Percentiles rank a stretch among this genome's conserved stretches.
phyloP scores from a whole-genome alignment of 2,113 vertebrate genomes.

The Willisornis vidua region DNA sequence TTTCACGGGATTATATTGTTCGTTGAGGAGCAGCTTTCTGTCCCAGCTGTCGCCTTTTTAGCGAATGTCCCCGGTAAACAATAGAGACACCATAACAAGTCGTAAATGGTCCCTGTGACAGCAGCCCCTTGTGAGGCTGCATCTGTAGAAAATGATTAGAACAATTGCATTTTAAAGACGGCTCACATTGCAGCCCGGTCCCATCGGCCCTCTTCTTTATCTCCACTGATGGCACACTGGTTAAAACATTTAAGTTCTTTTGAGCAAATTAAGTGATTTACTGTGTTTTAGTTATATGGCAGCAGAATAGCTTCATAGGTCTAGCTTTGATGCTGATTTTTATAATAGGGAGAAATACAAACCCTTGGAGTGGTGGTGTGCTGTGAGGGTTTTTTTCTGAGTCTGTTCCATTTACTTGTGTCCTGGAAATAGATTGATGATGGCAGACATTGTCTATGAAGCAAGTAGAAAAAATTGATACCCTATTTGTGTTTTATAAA shows the following conservation, averaged over 20 bases:
- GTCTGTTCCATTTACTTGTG: background rate
- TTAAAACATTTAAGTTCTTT: slow-evolving; percentile 85
- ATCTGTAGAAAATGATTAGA: slow-evolving; percentile 97
- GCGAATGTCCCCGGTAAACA: slow-evolving; percentile 86
- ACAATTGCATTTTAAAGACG: slow-evolving; percentile 97
- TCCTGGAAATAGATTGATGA: background rate
- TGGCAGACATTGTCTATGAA: background rate
- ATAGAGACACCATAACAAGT: slow-evolving; percentile 91
- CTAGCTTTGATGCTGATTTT: slow-evolving; percentile 42
- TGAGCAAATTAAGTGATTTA: slow-evolving; percentile 85
- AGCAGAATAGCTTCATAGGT: slow-evolving; percentile 63
- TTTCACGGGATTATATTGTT: slow-evolving; percentile 90
- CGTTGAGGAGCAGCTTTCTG: slow-evolving; percentile 84
- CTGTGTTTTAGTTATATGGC: slow-evolving; percentile 65
- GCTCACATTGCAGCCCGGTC: slow-evolving; percentile 83
- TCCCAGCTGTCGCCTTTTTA: slow-evolving; percentile 94
- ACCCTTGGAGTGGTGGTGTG: background rate
- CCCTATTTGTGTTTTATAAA: background rate
- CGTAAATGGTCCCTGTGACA: slow-evolving; percentile 89
- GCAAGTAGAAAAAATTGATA: background rate
- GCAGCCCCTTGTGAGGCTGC: slow-evolving; percentile 91
- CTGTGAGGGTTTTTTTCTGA: background rate
- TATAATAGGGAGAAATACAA: slow-evolving; percentile 17
- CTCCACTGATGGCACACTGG: slow-evolving; percentile 78
- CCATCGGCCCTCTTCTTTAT: slow-evolving; percentile 87